Base-by-base conservation (phyloP, 2,797 vertebrate genomes). In the Zenarchopterus dispar region DNA sequence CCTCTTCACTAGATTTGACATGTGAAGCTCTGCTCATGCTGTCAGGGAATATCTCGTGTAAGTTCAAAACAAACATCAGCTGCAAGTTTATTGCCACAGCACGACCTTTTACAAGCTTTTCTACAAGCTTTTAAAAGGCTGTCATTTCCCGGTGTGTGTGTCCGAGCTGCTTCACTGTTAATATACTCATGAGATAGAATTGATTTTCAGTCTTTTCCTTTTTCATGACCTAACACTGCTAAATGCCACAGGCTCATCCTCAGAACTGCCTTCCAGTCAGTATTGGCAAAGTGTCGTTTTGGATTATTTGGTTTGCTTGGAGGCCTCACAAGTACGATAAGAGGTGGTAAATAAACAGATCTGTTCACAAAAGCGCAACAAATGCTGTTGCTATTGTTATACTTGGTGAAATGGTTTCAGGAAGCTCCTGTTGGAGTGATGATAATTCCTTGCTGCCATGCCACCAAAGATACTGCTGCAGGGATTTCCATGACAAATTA, bases 41-140 rank as follows among this genome's bases (percentile, higher is more conserved):
- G 1, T 72, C 70, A 21, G 90, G 82, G 76, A 96, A 96, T 24
- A 36, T 91, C 75, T 93, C 93, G 0, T 78, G 96, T 97, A 91
- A 94, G 95, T 90, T 15, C 11, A 60, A 26, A 15, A 42, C 61
- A 33, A 57, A 56, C 56, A 45, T 43, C 22, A 22, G 21, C 57
- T 33, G 22, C 0, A 18, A 26, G 8, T 66, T 60, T 69, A 52
- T 50, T 18, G 21, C 59, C 19, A 9, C 57, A 21, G 24, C 48
- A 19, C 46, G 4, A 15, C 42, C 33, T 22, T 47, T 31, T 23
- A 26, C 10, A 62, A n/a, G 39, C 6, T 15, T 45, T 31, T 39
- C 21, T 4, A 56, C 53, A 18, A 36, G 50, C 66, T 69, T 56
- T 66, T 63, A 54, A 70, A 66, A 45, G 39, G 28, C 45, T 0